Evolutionary conservation across 2,888 invertebrate genomes (phyloP), one percentile per base, ranked within the genome.

Genomic region (Electrophaes corylata): DNA sequence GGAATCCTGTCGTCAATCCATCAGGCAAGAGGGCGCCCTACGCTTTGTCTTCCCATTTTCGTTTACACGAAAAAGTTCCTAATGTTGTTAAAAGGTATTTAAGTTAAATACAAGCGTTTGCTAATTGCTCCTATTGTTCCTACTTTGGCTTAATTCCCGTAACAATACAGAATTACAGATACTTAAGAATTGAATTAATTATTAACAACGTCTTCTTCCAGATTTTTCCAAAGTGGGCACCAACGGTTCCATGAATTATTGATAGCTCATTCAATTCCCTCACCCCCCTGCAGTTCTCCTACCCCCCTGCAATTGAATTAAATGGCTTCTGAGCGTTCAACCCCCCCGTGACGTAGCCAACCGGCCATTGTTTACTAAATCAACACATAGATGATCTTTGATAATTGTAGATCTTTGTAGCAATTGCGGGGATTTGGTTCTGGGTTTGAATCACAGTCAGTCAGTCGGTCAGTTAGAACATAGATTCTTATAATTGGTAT

Each of bases 271-370:
- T 49, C 49, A 40, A 40, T 40, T 37, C 19, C 33, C 19, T 8
- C 12, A n/a, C 33, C 29, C 16, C 14, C 29, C 23, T 12, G n/a
- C 23, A 6, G 1, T 12, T 0, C 35, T 4, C 18, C 29, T 11
- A 1, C 16, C 26, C 29, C 54, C 65, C 56, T 61, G 60, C 78
- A 69, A 78, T 78, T 78, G 77, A 75, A 78, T 75, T 73, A 78
- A 76, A 78, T 69, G 68, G 66, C 63, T 56, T 55, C 64, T 64
- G 59, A 50, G 56, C 20, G 31, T 23, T 16, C 37, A 26, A 16
- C 37, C 37, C 10, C 16, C 16, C 8, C 2, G 3, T 3, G 8
- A 8, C 14, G 37, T 16, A 12, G 6, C 14, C 33, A 35, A 5
- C 5, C n/a, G 14, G 1, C 10, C 26, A 10, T 29, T 10, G n/a